phyloP scores from a whole-genome alignment of 2,113 vertebrate genomes.

The Solea senegalensis region DNA sequence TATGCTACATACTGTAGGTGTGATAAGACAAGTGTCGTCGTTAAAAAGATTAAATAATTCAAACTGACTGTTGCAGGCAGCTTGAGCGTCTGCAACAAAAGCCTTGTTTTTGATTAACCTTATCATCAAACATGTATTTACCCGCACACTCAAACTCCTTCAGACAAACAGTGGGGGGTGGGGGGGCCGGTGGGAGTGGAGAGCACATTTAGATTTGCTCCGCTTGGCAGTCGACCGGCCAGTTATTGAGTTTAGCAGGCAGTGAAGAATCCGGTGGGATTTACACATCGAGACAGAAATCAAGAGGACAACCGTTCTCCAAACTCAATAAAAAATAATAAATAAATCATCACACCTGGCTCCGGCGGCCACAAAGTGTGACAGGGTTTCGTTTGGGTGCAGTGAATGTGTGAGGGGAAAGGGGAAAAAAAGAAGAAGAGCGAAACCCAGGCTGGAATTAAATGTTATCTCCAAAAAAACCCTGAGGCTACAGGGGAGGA shows the following conservation, averaged over 20 bases:
- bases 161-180: slow-evolving; percentile 10
- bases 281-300: slow-evolving; percentile 61
- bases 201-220: slow-evolving; percentile 53
- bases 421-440: background rate
- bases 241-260: slow-evolving; percentile 56
- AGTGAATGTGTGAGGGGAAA: background rate
- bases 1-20: too few species aligned
- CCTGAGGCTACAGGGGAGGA: slow-evolving; percentile 1
- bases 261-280: slow-evolving; percentile 58
- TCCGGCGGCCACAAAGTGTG: slow-evolving; percentile 20
- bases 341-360: slow-evolving; percentile 8
- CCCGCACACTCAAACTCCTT: background rate
- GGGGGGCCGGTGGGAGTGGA: background rate
- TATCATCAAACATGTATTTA: too few species aligned
- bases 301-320: slow-evolving; percentile 42
- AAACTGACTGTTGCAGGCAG: too few species aligned
- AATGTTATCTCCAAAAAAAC: slow-evolving; percentile 19
- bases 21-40: too few species aligned
- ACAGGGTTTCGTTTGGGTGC: slow-evolving; percentile 32
- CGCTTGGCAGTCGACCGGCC: slow-evolving; percentile 34
- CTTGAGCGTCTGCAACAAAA: too few species aligned
- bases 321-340: slow-evolving; percentile 58
- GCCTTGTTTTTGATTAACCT: slow-evolving; percentile 12
- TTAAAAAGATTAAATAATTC: too few species aligned
- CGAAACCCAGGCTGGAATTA: slow-evolving; percentile 17